phyloP scores from a whole-genome alignment of 2,113 vertebrate species.

The Pterophyllum scalare region DNA sequence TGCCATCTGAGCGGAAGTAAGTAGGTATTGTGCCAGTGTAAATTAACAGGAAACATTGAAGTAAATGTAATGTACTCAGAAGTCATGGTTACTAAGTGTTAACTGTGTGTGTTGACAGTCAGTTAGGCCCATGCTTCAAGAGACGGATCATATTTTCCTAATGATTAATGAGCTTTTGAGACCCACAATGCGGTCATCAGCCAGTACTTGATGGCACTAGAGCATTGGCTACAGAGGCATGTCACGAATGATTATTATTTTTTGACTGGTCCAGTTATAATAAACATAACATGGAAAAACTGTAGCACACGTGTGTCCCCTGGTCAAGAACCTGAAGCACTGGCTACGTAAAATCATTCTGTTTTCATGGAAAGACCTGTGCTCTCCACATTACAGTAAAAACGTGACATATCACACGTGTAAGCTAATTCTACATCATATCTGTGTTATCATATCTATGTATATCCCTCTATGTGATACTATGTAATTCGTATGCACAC shows the following conservation, averaged over 20 bases:
- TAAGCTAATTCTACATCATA: not conserved
- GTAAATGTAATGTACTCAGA: not conserved
- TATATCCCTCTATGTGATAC: not conserved
- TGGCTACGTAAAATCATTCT: not conserved
- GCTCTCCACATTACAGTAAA: not conserved
- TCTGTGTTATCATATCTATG: not conserved
- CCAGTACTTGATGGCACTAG: conserved; percentile 34
- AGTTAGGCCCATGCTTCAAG: conserved; percentile 45
- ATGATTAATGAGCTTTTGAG: conserved; percentile 75
- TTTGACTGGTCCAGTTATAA: not conserved
- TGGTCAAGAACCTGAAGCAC: not conserved
- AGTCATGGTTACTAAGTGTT: not conserved
- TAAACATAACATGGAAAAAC: not conserved
- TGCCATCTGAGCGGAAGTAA: no score
- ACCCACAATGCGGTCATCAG: conserved; percentile 47
- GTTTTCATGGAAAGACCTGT: not conserved
- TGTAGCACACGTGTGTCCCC: not conserved
- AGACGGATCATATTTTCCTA: conserved; percentile 67
- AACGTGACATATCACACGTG: not conserved
- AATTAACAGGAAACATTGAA: not conserved
- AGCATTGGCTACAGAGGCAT: conserved; percentile 50
- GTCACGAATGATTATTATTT: conserved; percentile 29
- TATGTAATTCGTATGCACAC: not conserved
- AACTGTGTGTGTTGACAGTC: not conserved
- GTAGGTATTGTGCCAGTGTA: no score